Percentiles rank a stretch among this genome's conserved stretches.
These are phyloP conservation scores for Autographa gamma DNA, from an alignment of 2,888 invertebrate species.

Conservation along the genomic window DNA sequence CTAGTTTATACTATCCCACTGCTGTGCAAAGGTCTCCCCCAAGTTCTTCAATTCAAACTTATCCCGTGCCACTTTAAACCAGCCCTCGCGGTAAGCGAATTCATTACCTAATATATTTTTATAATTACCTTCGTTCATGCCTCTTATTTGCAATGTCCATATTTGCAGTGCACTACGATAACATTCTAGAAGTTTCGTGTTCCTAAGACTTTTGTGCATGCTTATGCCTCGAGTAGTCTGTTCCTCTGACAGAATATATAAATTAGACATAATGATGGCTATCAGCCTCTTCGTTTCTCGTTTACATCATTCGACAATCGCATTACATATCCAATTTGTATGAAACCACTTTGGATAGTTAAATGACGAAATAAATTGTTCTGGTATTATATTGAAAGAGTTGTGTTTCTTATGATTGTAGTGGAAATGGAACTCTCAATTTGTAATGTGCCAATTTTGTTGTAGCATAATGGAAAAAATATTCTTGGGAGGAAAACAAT, in stretches of 20 bases:
- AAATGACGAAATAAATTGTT: conserved; percentile 64
- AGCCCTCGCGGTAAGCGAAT: too few relatives aligned
- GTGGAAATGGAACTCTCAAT: conserved; percentile 25
- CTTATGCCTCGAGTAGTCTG: conserved; percentile 69
- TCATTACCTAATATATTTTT: too few relatives aligned
- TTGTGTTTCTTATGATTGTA: conserved; percentile 50
- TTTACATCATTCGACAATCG: conserved; percentile 81
- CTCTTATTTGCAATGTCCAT: too few relatives aligned
- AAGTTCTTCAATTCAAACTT: too few relatives aligned
- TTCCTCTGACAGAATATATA: conserved; percentile 82
- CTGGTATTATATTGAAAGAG: conserved; percentile 52
- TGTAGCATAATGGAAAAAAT: conserved; percentile 9
- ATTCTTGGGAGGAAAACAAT: conserved; percentile 7
- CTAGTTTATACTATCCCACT: too few relatives aligned
- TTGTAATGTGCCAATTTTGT: conserved; percentile 34
- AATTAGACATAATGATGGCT: conserved; percentile 84
- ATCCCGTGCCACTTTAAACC: too few relatives aligned
- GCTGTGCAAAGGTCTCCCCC: too few relatives aligned
- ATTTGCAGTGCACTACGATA: too few relatives aligned
- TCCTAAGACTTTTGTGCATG: conserved; percentile 52
- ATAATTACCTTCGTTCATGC: too few relatives aligned
- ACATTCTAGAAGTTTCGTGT: not conserved
- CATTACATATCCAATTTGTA: conserved; percentile 70
- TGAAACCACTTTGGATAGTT: conserved; percentile 62
- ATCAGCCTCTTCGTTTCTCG: conserved; percentile 77